Evolutionary conservation across 2,797 vertebrate species (phyloP).

Genomic region (Diceros bicornis): DNA sequence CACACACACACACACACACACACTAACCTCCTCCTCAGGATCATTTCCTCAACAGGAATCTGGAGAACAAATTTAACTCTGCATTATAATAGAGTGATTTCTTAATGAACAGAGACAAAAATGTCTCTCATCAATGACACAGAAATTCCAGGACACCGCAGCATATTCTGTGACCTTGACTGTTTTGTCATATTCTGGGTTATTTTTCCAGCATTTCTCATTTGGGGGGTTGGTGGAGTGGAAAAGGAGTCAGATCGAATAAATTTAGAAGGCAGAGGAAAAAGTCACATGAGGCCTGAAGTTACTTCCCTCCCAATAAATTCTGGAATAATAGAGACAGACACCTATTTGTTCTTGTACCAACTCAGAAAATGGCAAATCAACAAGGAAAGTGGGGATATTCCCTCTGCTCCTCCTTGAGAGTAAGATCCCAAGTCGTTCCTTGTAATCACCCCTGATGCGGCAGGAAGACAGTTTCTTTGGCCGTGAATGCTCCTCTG

Average conservation of each 20-base stretch:
- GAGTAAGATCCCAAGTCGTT: not conserved
- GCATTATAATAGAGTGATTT: not conserved
- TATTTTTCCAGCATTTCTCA: not conserved
- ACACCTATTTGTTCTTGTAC: constrained; percentile 51
- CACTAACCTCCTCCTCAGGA: not conserved
- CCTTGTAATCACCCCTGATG: not conserved
- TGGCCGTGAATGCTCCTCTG: not conserved
- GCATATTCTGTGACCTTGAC: not conserved
- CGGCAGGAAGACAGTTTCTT: not conserved
- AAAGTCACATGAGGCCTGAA: not conserved
- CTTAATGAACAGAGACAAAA: not conserved
- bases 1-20: fast-evolving
- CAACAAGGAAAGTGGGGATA: not conserved
- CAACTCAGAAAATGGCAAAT: constrained; percentile 28
- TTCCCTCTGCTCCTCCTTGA: not conserved
- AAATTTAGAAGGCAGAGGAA: not conserved
- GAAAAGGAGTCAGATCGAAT: not conserved
- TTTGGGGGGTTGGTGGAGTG: not conserved
- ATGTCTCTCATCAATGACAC: not conserved
- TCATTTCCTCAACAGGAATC: constrained; percentile 23
- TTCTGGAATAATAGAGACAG: constrained; percentile 50
- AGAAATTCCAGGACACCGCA: not conserved
- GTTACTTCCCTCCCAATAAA: constrained; percentile 60
- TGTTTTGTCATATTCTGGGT: not conserved
- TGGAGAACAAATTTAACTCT: constrained; percentile 33